Evolutionary conservation across 2,113 vertebrate species (phyloP).

Genomic region (Notiomystis cincta): DNA sequence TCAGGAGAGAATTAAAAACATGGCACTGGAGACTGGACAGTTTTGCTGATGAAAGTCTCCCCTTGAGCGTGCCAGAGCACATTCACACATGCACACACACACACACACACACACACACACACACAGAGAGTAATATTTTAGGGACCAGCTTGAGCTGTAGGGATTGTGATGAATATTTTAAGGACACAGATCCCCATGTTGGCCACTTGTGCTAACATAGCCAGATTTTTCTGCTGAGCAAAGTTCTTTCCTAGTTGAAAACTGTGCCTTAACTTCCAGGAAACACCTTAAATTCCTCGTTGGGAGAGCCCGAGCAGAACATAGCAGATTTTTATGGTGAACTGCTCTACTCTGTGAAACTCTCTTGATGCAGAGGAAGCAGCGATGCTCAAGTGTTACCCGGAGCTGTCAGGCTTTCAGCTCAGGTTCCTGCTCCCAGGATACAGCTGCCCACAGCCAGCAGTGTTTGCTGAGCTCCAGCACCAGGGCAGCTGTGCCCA

Average conservation of each 20-base stretch:
- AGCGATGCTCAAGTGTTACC: background rate
- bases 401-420: background rate
- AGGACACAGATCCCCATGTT: background rate
- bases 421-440: background rate
- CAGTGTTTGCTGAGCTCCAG: constrained; percentile 5
- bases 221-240: background rate
- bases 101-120: background rate
- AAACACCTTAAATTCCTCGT: background rate
- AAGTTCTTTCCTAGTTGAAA: background rate
- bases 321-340: background rate
- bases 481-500: accelerated
- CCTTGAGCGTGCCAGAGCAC: background rate
- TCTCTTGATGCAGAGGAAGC: background rate
- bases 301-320: background rate
- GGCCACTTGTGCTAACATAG: background rate
- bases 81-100: background rate
- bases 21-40: background rate
- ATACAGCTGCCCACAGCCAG: background rate
- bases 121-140: background rate
- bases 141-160: background rate
- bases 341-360: background rate
- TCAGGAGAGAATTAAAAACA: background rate
- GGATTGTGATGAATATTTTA: background rate
- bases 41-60: background rate
- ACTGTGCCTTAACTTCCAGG: background rate